Evolutionary conservation across 1,140 invertebrate species (phyloP).

Genomic region (Sarcophaga peregrina): DNA sequence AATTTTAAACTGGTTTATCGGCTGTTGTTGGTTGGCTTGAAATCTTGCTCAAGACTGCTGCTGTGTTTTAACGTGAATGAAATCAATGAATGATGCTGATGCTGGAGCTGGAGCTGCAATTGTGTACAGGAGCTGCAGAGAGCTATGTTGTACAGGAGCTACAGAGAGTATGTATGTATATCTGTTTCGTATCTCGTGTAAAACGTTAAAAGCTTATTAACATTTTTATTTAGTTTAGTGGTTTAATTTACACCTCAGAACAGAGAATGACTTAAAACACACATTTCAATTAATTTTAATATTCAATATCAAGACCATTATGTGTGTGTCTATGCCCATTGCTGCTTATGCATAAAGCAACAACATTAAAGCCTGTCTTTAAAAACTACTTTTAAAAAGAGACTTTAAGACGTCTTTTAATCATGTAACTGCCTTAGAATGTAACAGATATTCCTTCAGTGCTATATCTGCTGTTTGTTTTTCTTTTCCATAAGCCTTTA

Average conservation of each 20-base stretch:
- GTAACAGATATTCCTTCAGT: too few relatives aligned
- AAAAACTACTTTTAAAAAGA: neutral
- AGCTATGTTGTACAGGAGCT: neutral
- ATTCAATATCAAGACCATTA: neutral
- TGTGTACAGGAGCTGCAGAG: neutral
- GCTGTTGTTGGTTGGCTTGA: neutral
- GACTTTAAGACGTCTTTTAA: neutral
- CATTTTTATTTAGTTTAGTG: slow-evolving; percentile 17
- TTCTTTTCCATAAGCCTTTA: too few relatives aligned
- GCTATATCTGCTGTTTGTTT: too few relatives aligned
- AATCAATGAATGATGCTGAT: too few relatives aligned
- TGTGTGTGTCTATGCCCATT: too few relatives aligned
- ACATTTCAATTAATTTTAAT: slow-evolving; percentile 1
- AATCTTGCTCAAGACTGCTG: neutral
- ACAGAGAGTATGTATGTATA: neutral
- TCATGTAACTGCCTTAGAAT: slow-evolving; percentile 2
- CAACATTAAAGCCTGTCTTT: too few relatives aligned
- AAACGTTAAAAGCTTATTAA: slow-evolving; percentile 11
- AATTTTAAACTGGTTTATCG: slow-evolving; percentile 1
- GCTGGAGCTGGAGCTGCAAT: neutral
- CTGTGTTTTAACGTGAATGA: too few relatives aligned
- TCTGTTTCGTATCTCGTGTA: neutral
- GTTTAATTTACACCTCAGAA: slow-evolving; percentile 13
- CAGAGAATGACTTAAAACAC: neutral
- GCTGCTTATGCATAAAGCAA: too few relatives aligned